Conservation (phyloP, 30 jellyfish, hydroid and myxozoan genomes). For the Hydractinia echinata region DNA sequence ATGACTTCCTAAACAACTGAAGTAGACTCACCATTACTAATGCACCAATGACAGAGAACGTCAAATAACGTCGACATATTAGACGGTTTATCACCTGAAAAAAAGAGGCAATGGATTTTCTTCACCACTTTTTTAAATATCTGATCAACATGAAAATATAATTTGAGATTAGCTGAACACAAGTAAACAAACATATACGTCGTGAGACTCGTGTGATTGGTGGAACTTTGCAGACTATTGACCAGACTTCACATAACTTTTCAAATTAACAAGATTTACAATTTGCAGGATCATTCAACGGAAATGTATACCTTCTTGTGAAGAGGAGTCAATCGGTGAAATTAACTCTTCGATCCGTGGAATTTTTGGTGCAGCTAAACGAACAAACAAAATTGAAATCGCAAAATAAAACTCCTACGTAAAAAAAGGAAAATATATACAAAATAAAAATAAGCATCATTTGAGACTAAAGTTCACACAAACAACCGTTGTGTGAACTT, state of each 20-base stretch:
- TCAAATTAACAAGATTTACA: no score
- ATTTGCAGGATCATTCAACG: no score
- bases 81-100: constrained; percentile 5
- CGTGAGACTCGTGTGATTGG: neutral
- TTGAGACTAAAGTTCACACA: neutral
- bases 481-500: neutral
- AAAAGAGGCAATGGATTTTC: neutral
- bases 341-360: constrained; percentile 8
- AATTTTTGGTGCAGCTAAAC: constrained; percentile 1
- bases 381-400: neutral
- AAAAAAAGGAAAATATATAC: neutral
- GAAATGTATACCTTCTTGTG: neutral
- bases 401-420: neutral
- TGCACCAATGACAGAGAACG: constrained; percentile 34
- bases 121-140: no score
- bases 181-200: neutral
- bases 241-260: neutral
- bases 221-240: neutral
- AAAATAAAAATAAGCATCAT: neutral
- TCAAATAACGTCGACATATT: constrained; percentile 22
- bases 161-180: neutral
- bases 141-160: no score
- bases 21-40: constrained; percentile 2
- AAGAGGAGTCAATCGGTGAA: neutral
- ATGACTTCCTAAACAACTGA: no score